A percentile compares a stretch with the other conserved stretches of the same genome.
Conservation (phyloP, 2,113 vertebrate species). For the Gymnorhina tibicen region DNA sequence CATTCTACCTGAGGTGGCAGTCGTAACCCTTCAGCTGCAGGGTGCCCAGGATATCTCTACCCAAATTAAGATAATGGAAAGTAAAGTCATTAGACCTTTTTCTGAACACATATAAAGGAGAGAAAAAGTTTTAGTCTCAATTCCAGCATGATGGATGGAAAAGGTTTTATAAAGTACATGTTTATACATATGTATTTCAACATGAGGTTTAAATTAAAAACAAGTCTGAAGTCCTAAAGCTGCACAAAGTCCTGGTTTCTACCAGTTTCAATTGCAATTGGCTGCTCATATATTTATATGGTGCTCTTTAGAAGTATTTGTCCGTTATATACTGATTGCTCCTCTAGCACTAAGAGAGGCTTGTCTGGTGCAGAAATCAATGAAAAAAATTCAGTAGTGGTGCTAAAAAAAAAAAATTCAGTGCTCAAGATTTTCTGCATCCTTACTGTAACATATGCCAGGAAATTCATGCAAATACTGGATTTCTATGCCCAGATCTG, state of each 20-base stretch:
- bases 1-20: fast-evolving
- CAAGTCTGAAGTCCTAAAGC: not conserved
- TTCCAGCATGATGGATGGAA: not conserved
- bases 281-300: not conserved
- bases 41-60: not conserved
- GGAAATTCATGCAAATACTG: not conserved
- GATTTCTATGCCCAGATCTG: not conserved
- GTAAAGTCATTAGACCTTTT: not conserved
- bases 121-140: not conserved
- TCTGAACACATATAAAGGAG: not conserved
- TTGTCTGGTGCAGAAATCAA: not conserved
- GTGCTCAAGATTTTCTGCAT: not conserved
- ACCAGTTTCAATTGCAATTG: not conserved
- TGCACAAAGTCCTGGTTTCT: not conserved
- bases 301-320: not conserved
- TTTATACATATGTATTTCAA: not conserved
- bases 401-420: too few relatives aligned
- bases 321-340: not conserved
- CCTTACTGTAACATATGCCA: not conserved
- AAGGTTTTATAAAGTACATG: not conserved
- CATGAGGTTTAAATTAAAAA: not conserved
- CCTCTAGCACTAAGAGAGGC: not conserved
- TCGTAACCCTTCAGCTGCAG: not conserved
- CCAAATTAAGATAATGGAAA: not conserved
- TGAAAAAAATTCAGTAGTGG: not conserved